These are phyloP conservation scores for Intellagama lesueurii DNA, from an alignment of 2,797 vertebrate species.

Conservation along the genomic window DNA sequence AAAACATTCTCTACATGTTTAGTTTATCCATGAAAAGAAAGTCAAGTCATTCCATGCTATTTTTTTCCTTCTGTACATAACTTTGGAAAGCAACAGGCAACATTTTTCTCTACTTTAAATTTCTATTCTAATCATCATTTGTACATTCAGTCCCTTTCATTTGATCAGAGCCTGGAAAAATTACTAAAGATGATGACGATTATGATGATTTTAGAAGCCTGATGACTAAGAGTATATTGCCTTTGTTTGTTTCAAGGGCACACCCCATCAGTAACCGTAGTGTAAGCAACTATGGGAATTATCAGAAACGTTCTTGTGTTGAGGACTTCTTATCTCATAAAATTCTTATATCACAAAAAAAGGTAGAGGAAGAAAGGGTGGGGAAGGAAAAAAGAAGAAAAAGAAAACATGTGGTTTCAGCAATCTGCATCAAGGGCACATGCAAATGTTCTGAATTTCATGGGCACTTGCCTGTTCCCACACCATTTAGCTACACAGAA, in stretches of 20 bases:
- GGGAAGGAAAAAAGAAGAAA: rapidly evolving
- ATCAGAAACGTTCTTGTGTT: not conserved
- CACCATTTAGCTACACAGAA: conserved; percentile 11
- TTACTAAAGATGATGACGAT: not conserved
- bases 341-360: rapidly evolving
- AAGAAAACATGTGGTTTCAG: conserved; percentile 3
- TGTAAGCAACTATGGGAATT: not conserved
- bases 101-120: conserved; percentile 39
- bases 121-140: not conserved
- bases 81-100: conserved; percentile 2
- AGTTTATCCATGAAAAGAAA: conserved; percentile 58
- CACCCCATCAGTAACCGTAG: conserved; percentile 23
- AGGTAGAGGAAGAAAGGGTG: not conserved
- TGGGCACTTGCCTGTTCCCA: conserved; percentile 29
- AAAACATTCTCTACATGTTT: conserved; percentile 61
- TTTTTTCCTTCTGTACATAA: conserved; percentile 15
- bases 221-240: conserved; percentile 9
- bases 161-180: not conserved
- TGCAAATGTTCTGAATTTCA: not conserved
- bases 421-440: conserved; percentile 12
- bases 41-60: conserved; percentile 54
- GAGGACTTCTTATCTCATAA: not conserved
- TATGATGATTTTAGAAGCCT: too few relatives aligned
- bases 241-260: conserved; percentile 39
- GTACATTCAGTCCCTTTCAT: conserved; percentile 39